Percentiles rank a stretch among this genome's conserved stretches.
These are phyloP conservation scores for Achroia grisella DNA, from an alignment of 1,140 invertebrate species.

Conservation along the genomic window DNA sequence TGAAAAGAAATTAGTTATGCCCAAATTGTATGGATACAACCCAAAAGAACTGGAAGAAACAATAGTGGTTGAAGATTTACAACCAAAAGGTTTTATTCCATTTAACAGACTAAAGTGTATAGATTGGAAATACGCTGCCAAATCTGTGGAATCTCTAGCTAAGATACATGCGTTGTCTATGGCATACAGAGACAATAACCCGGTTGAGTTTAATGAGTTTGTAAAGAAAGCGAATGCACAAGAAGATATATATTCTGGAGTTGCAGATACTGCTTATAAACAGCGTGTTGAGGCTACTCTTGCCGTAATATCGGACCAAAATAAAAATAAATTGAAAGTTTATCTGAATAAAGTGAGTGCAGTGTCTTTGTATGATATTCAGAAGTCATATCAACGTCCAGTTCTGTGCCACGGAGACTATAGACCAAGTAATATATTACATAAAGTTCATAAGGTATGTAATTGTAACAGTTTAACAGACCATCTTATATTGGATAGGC, in stretches of 20 bases:
- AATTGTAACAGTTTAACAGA: too few relatives aligned
- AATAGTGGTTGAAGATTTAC: slow-evolving; percentile 24
- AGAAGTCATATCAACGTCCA: slow-evolving; percentile 13
- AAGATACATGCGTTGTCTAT: slow-evolving; percentile 27
- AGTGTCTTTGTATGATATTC: too few relatives aligned
- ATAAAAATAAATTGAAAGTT: slow-evolving; percentile 10
- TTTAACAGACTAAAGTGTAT: slow-evolving; percentile 19
- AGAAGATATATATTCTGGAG: neutral
- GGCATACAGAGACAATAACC: slow-evolving; percentile 10
- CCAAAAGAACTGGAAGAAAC: slow-evolving; percentile 12
- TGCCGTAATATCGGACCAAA: slow-evolving; percentile 9
- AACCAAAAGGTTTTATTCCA: slow-evolving; percentile 11
- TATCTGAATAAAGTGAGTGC: slow-evolving; percentile 7
- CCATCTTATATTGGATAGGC: too few relatives aligned
- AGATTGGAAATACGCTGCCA: slow-evolving; percentile 18
- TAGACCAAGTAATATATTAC: slow-evolving; percentile 44
- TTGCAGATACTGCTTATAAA: neutral
- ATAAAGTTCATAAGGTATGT: slow-evolving; percentile 22
- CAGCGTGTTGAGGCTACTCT: neutral
- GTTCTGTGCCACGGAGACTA: slow-evolving; percentile 40
- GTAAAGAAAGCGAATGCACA: neutral
- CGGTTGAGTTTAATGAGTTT: neutral
- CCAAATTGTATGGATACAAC: slow-evolving; percentile 18
- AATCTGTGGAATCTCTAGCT: slow-evolving; percentile 16
- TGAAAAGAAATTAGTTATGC: slow-evolving; percentile 11